Base-by-base conservation (phyloP, 2,888 invertebrate species). In the Ferrisia virgata region DNA sequence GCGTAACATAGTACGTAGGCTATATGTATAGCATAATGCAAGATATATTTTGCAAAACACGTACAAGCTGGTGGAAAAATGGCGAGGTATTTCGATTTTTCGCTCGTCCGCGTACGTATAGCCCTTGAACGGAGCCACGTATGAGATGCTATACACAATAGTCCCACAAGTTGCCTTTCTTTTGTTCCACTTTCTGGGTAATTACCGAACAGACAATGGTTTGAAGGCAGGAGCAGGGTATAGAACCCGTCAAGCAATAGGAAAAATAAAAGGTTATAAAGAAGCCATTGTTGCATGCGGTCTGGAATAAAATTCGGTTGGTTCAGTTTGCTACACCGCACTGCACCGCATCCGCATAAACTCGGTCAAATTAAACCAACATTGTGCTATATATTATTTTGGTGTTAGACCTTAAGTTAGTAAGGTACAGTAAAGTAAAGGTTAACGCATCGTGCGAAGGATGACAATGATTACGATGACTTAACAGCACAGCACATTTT, bases 181-280 rank as follows among this genome's bases (percentile, higher is more conserved):
- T 72, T 72, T 72, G 72, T 72, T 72, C 72, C 72, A 72, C 72
- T 72, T 72, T 72, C 72, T 72, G 72, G 72, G 72, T 72, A 72
- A 72, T 72, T 72, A 72, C 72, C 72, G 72, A 72, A 15, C 31
- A 72, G 33, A 72, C 72, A 31, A 72, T 72, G n/a, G 47, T n/a
- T 2, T 2, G 2, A 2, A 33, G 4, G 33, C 6, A 25, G 15
- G 4, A n/a, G n/a, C n/a, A n/a, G n/a, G 72, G 33, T 13, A n/a
- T 72, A 33, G 33, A 72, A 72, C 1, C 5, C 33, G 72, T 33
- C 9, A 33, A 72, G 72, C n/a, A 72, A 72, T 33, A n/a, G 33
- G 31, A 72, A 72, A 72, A 72, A 72, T 72, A 33, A 72, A 31
- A 33, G 25, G 31, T 72, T 47, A 72, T 72, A 72, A 72, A 72